Conservation (phyloP, 2,113 vertebrate genomes). For the Motacilla alba region DNA sequence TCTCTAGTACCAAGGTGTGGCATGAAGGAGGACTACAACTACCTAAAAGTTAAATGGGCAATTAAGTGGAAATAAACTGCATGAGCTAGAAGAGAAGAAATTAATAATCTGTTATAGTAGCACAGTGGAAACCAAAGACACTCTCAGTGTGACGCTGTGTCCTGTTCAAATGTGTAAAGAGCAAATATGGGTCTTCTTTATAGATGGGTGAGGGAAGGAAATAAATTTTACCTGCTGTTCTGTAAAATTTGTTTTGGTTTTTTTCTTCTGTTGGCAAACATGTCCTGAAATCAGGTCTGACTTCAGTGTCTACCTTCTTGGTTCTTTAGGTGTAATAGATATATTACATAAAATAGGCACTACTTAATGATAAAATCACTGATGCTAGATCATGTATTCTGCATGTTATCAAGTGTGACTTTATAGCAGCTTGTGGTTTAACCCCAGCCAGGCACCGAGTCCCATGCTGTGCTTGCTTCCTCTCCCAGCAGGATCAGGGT, state of each 20-base stretch:
- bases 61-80: not conserved
- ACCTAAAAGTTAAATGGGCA: not conserved
- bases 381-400: not conserved
- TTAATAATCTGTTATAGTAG: not conserved
- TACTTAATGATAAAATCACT: not conserved
- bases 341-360: not conserved
- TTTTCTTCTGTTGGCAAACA: not conserved
- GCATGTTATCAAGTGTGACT: not conserved
- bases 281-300: not conserved
- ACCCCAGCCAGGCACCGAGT: not conserved
- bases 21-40: not conserved
- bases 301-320: not conserved
- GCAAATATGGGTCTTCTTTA: not conserved
- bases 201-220: not conserved
- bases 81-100: not conserved
- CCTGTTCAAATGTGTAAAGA: not conserved
- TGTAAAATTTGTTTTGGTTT: not conserved
- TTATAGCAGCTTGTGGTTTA: not conserved
- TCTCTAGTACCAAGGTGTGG: not conserved
- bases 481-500: not conserved
- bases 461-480: rapidly evolving
- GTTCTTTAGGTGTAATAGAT: not conserved
- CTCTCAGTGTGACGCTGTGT: not conserved
- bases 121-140: not conserved
- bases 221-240: not conserved